Evolutionary conservation across 2,888 invertebrate genomes (phyloP).

Genomic region (Allacma fusca): DNA sequence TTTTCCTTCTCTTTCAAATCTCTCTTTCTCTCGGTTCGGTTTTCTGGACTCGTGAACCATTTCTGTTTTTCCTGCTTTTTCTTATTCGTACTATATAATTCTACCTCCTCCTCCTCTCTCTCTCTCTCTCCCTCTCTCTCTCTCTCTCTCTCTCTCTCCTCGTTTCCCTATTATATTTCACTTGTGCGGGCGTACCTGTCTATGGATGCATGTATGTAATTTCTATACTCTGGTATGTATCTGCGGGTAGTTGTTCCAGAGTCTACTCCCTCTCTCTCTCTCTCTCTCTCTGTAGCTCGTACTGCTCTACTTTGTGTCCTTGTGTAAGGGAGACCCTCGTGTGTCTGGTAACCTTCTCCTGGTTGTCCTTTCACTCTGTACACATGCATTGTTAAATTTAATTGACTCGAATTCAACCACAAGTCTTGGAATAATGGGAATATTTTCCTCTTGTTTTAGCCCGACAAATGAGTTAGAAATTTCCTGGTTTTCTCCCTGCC

Average conservation of each 20-base stretch:
- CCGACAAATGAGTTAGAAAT: neutral
- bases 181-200: too few species aligned
- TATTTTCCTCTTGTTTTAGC: neutral
- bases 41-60: slow-evolving; percentile 38
- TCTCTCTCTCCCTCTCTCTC: slow-evolving; percentile 33
- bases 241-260: neutral
- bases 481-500: neutral
- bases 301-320: too few species aligned
- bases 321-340: too few species aligned
- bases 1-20: slow-evolving; percentile 31
- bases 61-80: slow-evolving; percentile 32
- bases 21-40: slow-evolving; percentile 56
- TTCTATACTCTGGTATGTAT: too few species aligned
- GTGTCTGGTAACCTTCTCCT: neutral
- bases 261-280: neutral
- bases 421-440: neutral
- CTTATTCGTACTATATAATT: neutral
- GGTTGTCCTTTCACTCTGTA: neutral
- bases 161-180: too few species aligned
- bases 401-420: slow-evolving; percentile 1
- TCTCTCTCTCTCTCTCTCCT: slow-evolving; percentile 22
- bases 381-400: neutral
- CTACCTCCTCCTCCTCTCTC: slow-evolving; percentile 16
- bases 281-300: neutral
- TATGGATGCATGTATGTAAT: too few species aligned